A percentile compares a stretch with the other conserved stretches of the same genome.
Conservation (phyloP, 2,113 vertebrate species). For the Neogobius melanostomus region DNA sequence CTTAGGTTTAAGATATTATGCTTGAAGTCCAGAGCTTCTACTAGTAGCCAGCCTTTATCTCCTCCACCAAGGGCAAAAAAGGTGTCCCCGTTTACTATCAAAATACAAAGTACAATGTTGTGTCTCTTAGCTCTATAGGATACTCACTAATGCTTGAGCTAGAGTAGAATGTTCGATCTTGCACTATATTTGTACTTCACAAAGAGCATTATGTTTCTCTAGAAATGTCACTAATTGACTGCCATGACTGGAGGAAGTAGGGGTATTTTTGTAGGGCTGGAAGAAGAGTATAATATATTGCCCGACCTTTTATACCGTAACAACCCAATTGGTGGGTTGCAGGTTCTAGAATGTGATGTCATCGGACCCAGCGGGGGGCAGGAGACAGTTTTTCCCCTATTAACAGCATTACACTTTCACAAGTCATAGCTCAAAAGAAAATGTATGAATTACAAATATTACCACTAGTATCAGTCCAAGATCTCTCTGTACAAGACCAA, state of each 20-base stretch:
- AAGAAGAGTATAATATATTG: not conserved
- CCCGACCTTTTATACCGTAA: conserved; percentile 1
- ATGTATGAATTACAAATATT: too few species aligned
- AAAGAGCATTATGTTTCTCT: too few species aligned
- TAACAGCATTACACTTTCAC: too few species aligned
- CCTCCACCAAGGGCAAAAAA: conserved; percentile 27
- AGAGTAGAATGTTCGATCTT: not conserved
- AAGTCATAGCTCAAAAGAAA: too few species aligned
- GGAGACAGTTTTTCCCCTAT: too few species aligned
- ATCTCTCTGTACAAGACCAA: too few species aligned
- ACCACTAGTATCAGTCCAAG: too few species aligned
- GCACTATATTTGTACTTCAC: too few species aligned
- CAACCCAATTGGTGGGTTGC: too few species aligned
- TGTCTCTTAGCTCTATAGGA: not conserved
- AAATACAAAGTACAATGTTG: conserved; percentile 15
- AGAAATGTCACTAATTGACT: not conserved
- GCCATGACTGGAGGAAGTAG: conserved; percentile 24
- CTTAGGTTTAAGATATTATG: not conserved
- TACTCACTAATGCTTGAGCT: not conserved
- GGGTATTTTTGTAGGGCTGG: conserved; percentile 26
- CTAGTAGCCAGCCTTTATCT: conserved; percentile 1
- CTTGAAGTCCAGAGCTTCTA: not conserved
- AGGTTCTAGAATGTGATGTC: too few species aligned
- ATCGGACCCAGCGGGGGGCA: too few species aligned
- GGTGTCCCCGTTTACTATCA: conserved; percentile 13